Evolutionary conservation across 2,797 vertebrate species (phyloP), one percentile per base, ranked within the genome.

Genomic region (Trichosurus vulpecula): DNA sequence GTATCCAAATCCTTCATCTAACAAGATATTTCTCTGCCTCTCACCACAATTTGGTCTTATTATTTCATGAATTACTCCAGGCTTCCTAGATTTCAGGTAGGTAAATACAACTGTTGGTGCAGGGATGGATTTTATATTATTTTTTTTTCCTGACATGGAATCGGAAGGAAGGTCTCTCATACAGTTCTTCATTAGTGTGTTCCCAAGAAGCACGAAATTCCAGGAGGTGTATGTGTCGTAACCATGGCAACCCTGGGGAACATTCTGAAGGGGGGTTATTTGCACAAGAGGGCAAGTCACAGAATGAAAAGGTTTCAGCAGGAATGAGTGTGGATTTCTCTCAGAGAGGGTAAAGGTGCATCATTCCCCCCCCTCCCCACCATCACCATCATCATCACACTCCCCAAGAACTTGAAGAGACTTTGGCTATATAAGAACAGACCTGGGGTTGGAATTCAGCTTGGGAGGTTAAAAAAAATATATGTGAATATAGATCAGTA

Each of bases 11-110:
- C 95, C 93, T 61, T 94, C 94, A 97, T 94, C 90, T 97, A 31
- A 91, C 81, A 94, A 90, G 47, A 97, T 97, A 97, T 57, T 14
- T 90, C 0, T 94, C 90, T 97, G 94, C 61, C 96, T 98, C 97
- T 97, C 96, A 93, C 53, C 57, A 95, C 92, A 94, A 81, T 96
- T 94, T 91, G 94, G 54, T 52, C 95, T 91, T 94, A 92, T 96
- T 97, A 91, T 74, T 94, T 74, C 96, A 91, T 95, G 97, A 97
- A 97, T 95, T 56, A 90, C 11, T 91, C 19, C 16, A 93, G 57
- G 66, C 92, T 97, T 97, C 94, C 22, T 94, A 52, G 94, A 55
- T 66, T 96, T 95, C 94, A 92, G 52, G 92, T 91, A 95, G 96
- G 92, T 41, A 94, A 97, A 95, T 91, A 93, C 12, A 41, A 31